Evolutionary conservation across 2,797 vertebrate species (phyloP).

Genomic region (Parauchenoglanis ngamensis): DNA sequence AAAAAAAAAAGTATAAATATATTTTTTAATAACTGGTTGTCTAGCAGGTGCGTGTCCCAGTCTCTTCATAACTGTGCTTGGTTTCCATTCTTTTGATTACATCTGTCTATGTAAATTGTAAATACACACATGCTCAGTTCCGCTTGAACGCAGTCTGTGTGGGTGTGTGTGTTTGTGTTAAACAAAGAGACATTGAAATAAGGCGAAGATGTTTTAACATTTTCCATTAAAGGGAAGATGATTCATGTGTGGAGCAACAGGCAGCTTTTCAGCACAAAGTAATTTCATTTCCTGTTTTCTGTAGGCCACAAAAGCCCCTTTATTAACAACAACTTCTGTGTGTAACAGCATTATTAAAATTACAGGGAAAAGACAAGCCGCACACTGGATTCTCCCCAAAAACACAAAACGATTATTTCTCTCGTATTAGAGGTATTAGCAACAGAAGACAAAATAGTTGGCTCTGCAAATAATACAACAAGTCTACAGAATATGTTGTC

Average conservation of each 20-base stretch:
- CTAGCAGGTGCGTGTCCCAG: too few relatives aligned
- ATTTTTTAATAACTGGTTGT: neutral
- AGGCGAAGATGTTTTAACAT: neutral
- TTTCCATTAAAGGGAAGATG: neutral
- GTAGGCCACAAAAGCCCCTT: slow-evolving; percentile 9
- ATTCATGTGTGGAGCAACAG: slow-evolving; percentile 20
- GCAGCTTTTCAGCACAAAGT: neutral
- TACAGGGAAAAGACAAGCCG: neutral
- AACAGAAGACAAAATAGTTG: too few relatives aligned
- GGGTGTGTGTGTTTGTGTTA: neutral
- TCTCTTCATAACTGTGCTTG: neutral
- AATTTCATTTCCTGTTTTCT: slow-evolving; percentile 38
- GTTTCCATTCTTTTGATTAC: neutral
- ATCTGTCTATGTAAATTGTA: neutral
- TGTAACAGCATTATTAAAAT: neutral
- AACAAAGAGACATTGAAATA: neutral
- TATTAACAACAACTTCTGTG: slow-evolving; percentile 1
- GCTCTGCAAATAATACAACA: neutral
- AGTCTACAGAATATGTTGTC: neutral
- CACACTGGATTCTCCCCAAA: neutral
- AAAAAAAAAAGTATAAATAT: neutral
- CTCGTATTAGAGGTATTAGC: neutral
- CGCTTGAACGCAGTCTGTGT: neutral
- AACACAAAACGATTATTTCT: neutral
- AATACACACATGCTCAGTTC: neutral